Conservation (phyloP, 2,113 vertebrate genomes). For the Erinaceus europaeus region DNA sequence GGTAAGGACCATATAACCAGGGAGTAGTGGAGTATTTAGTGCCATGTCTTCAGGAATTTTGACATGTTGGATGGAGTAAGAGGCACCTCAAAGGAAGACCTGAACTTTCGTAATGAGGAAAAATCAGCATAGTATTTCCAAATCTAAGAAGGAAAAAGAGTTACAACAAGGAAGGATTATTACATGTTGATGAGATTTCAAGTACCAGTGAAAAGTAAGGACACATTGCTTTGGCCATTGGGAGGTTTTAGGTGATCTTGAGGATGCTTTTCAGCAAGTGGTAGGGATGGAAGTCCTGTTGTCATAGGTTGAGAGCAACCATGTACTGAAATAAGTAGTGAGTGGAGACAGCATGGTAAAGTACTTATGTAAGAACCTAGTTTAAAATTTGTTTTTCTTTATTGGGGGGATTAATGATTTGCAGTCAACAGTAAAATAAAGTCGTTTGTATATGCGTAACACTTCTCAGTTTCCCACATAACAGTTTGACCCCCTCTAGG, state of each 20-base stretch:
- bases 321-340: neutral
- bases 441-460: no score
- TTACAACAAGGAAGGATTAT: neutral
- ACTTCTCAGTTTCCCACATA: no score
- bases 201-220: neutral
- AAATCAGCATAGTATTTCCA: neutral
- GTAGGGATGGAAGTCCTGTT: neutral
- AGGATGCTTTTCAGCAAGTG: neutral
- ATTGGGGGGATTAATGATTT: no score
- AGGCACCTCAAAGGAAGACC: neutral
- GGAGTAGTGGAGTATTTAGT: neutral
- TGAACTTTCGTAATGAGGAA: neutral
- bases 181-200: neutral
- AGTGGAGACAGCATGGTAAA: neutral
- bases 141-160: neutral
- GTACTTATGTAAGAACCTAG: neutral
- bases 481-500: no score
- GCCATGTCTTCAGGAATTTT: neutral
- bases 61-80: neutral
- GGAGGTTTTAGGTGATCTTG: neutral
- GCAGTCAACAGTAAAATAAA: no score
- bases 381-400: no score
- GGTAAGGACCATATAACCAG: neutral
- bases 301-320: constrained; percentile 21
- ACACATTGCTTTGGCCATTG: neutral